Conservation (phyloP, 2,113 vertebrate genomes). For the Gopherus evgoodei region DNA sequence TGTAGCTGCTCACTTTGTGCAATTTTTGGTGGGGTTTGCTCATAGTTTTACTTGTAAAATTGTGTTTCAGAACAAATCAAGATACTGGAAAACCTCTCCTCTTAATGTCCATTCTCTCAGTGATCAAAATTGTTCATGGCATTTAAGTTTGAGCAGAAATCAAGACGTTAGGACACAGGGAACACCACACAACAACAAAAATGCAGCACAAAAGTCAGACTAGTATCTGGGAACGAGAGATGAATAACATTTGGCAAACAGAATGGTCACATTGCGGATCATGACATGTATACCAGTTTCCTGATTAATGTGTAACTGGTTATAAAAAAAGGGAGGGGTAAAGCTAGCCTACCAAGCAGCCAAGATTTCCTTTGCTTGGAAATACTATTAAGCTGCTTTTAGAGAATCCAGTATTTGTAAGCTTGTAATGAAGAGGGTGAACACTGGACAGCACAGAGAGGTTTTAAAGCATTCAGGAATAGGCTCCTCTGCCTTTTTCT, state of each 20-base stretch:
- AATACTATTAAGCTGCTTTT: neutral
- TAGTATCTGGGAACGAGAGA: neutral
- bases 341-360: neutral
- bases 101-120: neutral
- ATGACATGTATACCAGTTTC: neutral
- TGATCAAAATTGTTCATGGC: neutral
- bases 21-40: neutral
- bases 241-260: neutral
- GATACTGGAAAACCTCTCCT: neutral
- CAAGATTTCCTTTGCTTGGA: slow-evolving; percentile 32
- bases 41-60: neutral
- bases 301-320: slow-evolving; percentile 10
- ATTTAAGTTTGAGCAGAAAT: too few relatives aligned
- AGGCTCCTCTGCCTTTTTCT: neutral
- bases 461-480: neutral
- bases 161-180: neutral
- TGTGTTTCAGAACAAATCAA: neutral
- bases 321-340: neutral
- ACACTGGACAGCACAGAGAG: neutral
- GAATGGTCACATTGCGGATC: neutral
- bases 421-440: neutral
- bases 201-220: neutral
- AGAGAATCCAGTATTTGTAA: neutral
- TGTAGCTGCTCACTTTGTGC: neutral
- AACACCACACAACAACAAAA: neutral